These are phyloP conservation scores for Eclectus roratus DNA, from an alignment of 2,113 vertebrate genomes.

Conservation along the genomic window DNA sequence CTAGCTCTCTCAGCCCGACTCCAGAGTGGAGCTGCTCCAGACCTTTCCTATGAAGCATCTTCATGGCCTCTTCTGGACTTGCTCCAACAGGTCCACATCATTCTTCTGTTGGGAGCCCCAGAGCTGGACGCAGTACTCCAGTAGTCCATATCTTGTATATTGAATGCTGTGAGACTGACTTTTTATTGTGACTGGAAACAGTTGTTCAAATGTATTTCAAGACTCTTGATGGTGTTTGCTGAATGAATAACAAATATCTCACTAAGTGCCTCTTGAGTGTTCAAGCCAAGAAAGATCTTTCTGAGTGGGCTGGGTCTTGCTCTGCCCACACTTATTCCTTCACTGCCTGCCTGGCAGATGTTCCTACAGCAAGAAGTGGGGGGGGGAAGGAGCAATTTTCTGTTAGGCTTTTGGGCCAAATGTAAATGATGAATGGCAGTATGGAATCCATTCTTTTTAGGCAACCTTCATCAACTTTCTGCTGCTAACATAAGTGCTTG, in stretches of 20 bases:
- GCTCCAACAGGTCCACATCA: neutral
- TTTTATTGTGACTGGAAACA: conserved; percentile 1
- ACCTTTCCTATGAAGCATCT: neutral
- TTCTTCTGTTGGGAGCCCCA: neutral
- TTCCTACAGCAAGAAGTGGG: neutral
- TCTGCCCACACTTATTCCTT: neutral
- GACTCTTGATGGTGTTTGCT: neutral
- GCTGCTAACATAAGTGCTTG: neutral
- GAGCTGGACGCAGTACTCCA: neutral
- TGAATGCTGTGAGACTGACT: neutral
- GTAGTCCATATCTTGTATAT: neutral
- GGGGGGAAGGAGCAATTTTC: neutral
- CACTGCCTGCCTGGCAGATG: neutral
- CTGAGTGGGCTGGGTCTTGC: neutral
- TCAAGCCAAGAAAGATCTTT: neutral
- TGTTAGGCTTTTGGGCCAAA: neutral
- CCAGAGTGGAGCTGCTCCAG: neutral
- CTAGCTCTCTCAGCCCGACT: neutral
- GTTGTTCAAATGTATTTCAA: neutral
- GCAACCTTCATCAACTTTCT: neutral
- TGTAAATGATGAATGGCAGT: neutral
- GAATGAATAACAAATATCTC: neutral
- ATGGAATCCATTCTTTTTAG: neutral
- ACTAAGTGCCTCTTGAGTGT: neutral
- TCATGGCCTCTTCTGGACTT: neutral